Percentiles rank a stretch among this genome's conserved stretches.
Conservation (phyloP, 2,888 invertebrate species). For the Sepiola atlantica region DNA sequence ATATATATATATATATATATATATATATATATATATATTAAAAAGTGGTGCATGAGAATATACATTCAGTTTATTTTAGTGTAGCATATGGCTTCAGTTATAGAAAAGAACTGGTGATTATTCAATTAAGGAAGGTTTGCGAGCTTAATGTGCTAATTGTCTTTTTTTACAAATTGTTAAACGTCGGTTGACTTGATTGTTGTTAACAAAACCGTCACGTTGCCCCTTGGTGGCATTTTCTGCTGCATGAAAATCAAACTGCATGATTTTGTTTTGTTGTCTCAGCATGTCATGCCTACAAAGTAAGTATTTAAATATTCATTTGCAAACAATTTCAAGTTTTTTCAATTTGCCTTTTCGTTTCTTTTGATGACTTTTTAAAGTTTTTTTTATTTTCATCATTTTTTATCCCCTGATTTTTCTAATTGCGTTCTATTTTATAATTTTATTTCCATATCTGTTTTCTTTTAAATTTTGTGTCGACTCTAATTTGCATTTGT, state of each 20-base stretch:
- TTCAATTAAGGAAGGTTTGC: no score
- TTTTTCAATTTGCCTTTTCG: no score
- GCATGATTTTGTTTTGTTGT: not conserved
- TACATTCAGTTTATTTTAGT: not conserved
- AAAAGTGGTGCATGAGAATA: no score
- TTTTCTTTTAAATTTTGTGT: not conserved
- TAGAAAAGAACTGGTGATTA: no score
- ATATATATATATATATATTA: slow-evolving; percentile 32
- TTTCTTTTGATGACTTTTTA: no score
- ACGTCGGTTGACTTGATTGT: not conserved
- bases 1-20: slow-evolving; percentile 32
- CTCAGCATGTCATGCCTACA: not conserved
- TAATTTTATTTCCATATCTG: no score
- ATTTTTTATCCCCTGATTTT: no score
- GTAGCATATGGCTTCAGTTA: not conserved
- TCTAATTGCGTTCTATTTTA: no score
- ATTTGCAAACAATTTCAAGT: no score
- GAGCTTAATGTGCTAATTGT: no score
- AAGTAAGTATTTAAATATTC: not conserved
- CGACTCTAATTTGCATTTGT: not conserved
- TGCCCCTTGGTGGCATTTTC: not conserved
- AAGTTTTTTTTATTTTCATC: no score
- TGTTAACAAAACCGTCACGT: not conserved
- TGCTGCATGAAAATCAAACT: not conserved
- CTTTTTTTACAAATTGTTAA: no score